Evolutionary conservation across 2,797 vertebrate genomes (phyloP).

Genomic region (Serranus cabrilla): DNA sequence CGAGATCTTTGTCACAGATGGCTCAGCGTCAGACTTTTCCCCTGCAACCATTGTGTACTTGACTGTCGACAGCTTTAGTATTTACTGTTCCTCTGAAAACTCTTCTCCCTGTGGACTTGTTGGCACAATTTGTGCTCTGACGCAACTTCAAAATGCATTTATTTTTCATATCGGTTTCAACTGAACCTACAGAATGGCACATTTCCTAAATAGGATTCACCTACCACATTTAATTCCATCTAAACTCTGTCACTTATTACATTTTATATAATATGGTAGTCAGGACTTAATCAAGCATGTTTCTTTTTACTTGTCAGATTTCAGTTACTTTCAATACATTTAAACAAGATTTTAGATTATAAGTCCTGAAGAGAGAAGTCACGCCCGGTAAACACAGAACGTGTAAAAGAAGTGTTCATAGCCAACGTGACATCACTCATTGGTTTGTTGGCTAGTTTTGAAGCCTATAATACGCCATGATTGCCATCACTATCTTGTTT

Average conservation of each 20-base stretch:
- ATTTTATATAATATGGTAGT: background rate
- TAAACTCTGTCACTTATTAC: background rate
- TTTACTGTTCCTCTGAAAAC: conserved; percentile 9
- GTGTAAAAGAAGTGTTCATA: too few relatives aligned
- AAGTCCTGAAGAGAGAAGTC: conserved; percentile 10
- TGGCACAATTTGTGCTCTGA: conserved; percentile 2
- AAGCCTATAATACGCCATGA: too few relatives aligned
- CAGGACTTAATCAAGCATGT: background rate
- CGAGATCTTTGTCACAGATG: conserved; percentile 59
- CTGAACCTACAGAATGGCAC: background rate
- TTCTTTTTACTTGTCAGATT: background rate
- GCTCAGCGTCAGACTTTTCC: conserved; percentile 44
- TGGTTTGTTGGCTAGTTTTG: too few relatives aligned
- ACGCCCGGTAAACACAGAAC: background rate
- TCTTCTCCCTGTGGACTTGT: conserved; percentile 22
- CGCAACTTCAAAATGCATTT: background rate
- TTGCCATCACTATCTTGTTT: too few relatives aligned
- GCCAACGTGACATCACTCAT: too few relatives aligned
- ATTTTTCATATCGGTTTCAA: conserved; percentile 13
- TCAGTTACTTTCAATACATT: background rate
- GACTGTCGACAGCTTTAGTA: conserved; percentile 23
- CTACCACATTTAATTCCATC: background rate
- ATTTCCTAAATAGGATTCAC: background rate
- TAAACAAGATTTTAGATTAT: conserved; percentile 1
- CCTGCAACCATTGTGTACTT: conserved; percentile 39